Conservation (phyloP, 2,888 invertebrate genomes). For the Agonopterix arenella region DNA sequence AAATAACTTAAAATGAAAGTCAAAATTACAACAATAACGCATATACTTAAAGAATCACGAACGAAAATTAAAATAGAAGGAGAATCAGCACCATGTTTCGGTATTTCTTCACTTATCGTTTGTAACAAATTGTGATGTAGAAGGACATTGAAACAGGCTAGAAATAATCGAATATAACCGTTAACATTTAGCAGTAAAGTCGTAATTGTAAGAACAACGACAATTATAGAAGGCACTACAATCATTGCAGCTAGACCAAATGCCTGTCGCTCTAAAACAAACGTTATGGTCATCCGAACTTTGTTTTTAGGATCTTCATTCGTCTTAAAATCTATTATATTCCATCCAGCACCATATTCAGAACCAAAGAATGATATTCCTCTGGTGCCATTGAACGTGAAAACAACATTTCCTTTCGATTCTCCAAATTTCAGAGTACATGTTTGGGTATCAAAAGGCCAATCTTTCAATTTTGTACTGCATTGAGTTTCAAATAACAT, state of each 20-base stretch:
- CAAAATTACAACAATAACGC: conserved; percentile 18
- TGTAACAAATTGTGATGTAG: conserved; percentile 28
- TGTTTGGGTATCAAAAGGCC: conserved; percentile 25
- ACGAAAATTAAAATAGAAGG: conserved; percentile 36
- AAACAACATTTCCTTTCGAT: conserved; percentile 13
- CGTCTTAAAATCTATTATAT: conserved; percentile 28
- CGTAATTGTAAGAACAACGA: conserved; percentile 25
- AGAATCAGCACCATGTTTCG: conserved; percentile 20
- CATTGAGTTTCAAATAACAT: conserved; percentile 11
- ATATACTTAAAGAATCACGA: conserved; percentile 28
- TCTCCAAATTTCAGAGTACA: conserved; percentile 21
- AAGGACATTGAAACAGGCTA: conserved; percentile 23
- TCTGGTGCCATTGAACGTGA: conserved; percentile 11
- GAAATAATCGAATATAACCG: conserved; percentile 13
- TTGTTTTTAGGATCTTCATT: conserved; percentile 12
- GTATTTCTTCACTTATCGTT: conserved; percentile 22
- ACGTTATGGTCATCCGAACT: conserved; percentile 24
- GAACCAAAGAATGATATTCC: conserved; percentile 17
- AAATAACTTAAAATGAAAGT: conserved; percentile 19
- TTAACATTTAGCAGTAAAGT: conserved; percentile 25
- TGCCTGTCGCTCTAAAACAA: conserved; percentile 35
- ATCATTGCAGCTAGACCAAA: conserved; percentile 26
- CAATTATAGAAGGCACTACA: conserved; percentile 28
- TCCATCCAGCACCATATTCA: conserved; percentile 36
- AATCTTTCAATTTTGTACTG: conserved; percentile 14